Base-by-base conservation (phyloP, 2,888 invertebrate species). In the Nycteola revayana region DNA sequence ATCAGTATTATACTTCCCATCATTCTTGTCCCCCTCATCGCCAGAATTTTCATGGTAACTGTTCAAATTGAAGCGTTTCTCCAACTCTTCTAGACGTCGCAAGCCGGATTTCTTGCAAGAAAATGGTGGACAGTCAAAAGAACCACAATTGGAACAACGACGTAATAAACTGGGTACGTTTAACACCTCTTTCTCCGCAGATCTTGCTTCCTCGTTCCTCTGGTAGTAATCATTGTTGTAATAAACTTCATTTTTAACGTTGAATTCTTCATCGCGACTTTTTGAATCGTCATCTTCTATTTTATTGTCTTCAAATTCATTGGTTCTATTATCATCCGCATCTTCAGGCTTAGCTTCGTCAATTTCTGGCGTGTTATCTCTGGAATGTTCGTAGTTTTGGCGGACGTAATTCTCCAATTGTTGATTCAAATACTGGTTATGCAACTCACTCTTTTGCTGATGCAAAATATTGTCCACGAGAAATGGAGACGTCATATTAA, bases 391-490 rank as follows among this genome's bases (percentile, higher is more conserved):
- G 49, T 71, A 79, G 26, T 62, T 74, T 31, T 76, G 77, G 1
- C 82, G 54, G 1, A 87, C 76, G 62, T 86, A 85, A 25, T 72
- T 82, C 29, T 86, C 88, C 3, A 89, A 49, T 11, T 89, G 89
- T 54, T 90, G 90, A 46, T 91, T 91, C 8, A 91, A 60, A 42
- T 90, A 91, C 48, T 91, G 82, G 10, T 75, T 90, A 74, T 76
- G 90, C 49, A 75, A 84, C 47, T 76, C 86, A 0, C 71, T 82
- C 48, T 90, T 89, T 52, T 91, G 90, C 51, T 90, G 91, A 43
- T 91, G 91, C 32, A 92, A 66, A 9, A 92, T 89, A 49, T 92
- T 92, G 66, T 92, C 92, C 44, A 92, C 91, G 32, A 91, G 59
- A 57, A 92, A 92, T 0, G 91, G 91, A 0, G 92, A 92, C 14